phyloP scores from a whole-genome alignment of 2,113 vertebrate species.

The Beaufortia kweichowensis region DNA sequence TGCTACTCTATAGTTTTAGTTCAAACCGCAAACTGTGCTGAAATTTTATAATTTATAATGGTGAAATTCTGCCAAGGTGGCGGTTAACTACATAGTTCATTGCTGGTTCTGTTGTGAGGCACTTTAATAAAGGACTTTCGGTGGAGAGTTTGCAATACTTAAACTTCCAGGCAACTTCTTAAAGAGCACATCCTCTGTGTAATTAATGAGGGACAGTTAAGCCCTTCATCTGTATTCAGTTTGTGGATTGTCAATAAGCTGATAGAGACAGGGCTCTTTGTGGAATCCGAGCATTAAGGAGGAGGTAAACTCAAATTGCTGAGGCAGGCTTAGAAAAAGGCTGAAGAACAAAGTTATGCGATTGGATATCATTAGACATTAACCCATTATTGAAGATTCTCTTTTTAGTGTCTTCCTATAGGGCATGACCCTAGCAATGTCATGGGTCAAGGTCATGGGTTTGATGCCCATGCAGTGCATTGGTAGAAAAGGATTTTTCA shows the following conservation, averaged over 20 bases:
- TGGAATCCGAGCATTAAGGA: constrained; percentile 37
- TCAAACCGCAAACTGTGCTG: background rate
- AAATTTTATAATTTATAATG: background rate
- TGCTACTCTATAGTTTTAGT: constrained; percentile 3
- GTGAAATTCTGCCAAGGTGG: constrained; percentile 4
- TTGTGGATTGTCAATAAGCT: constrained; percentile 42
- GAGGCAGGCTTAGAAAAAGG: constrained; percentile 14
- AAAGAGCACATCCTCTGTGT: constrained; percentile 17
- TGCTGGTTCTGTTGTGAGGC: background rate
- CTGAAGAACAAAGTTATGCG: background rate
- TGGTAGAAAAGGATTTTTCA: too few relatives aligned
- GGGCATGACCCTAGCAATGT: too few relatives aligned
- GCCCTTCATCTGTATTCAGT: constrained; percentile 52
- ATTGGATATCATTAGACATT: background rate
- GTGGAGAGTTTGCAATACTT: constrained; percentile 39
- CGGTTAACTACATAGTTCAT: constrained; percentile 35
- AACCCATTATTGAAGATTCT: too few relatives aligned
- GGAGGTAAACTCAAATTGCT: constrained; percentile 31
- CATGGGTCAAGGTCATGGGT: too few relatives aligned
- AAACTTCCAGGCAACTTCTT: constrained; percentile 44
- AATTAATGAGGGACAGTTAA: constrained; percentile 46
- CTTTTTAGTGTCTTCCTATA: too few relatives aligned
- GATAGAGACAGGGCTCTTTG: constrained; percentile 38
- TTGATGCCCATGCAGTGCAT: background rate
- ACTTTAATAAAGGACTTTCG: background rate